Evolutionary conservation across 2,888 invertebrate species (phyloP).

Genomic region (Eupithecia vulgata): DNA sequence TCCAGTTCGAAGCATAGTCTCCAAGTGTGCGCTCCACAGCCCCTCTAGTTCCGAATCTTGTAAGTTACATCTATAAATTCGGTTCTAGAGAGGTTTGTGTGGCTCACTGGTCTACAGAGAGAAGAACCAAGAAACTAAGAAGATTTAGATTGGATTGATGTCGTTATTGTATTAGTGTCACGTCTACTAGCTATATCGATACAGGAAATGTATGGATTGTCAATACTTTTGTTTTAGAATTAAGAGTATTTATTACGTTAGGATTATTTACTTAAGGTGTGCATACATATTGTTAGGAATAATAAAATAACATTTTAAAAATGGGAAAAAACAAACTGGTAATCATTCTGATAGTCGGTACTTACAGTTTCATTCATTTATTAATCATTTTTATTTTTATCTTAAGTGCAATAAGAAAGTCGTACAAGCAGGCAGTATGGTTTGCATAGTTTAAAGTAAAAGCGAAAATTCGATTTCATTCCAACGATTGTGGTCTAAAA

Average conservation of each 20-base stretch:
- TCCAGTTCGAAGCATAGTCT: neutral
- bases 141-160: neutral
- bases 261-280: no score
- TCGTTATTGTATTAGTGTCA: neutral
- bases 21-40: constrained; percentile 15
- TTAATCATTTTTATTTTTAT: no score
- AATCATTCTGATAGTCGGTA: no score
- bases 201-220: neutral
- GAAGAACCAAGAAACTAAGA: neutral
- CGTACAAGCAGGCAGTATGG: no score
- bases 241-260: neutral
- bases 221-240: neutral
- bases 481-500: neutral
- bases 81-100: constrained; percentile 38
- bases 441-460: no score
- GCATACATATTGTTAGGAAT: neutral
- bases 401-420: no score
- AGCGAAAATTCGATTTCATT: neutral
- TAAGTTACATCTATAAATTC: constrained; percentile 29
- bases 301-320: neutral
- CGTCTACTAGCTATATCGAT: neutral
- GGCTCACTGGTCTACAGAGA: constrained; percentile 7
- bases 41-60: constrained; percentile 26
- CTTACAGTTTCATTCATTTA: no score
- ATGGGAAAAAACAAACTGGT: no score